Evolutionary conservation across 2,888 invertebrate species (phyloP), one percentile per base, ranked within the genome.

Genomic region (Agonopterix alstromeriana): DNA sequence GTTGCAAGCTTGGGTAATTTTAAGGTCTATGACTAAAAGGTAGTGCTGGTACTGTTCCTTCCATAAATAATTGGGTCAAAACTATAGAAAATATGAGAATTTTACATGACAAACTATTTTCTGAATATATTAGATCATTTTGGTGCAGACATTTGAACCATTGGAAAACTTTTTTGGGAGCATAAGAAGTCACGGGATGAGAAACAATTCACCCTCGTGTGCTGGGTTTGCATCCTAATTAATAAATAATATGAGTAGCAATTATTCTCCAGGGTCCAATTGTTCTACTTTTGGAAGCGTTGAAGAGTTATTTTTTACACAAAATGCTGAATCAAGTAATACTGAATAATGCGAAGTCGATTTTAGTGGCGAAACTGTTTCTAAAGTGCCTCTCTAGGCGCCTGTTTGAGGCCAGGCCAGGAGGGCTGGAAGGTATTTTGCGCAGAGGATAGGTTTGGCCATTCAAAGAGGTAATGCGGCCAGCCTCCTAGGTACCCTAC

Each of bases 101-200:
- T 47, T 36, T 47, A 14, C 11, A 8, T 12, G 3, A 47, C 1
- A 47, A 35, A 14, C 8, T 47, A 1, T 47, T 42, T 35, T 9
- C 35, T 1, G 10, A 42, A 10, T 42, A 36, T 36, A 8, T 47
- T 5, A 47, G 11, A n/a, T 42, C 47, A 10, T 3, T 48, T 7
- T 48, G 43, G 48, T 10, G 10, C 5, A 41, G 49, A 12, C 48
- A 48, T 36, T 45, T 48, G 9, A 49, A 49, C 9, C 49, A 46
- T n/a, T n/a, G n/a, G 49, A 46, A 46, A 43, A 38, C 38, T 48
- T 47, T 43, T 52, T 48, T 35, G 52, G 47, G n/a, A 35, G 42
- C 10, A 47, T 52, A 36, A 35, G 44, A 40, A 52, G 51, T 36
- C 48, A 48, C 41, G 52, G 47, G 2, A 35, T 14, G 7, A 36